phyloP scores from a whole-genome alignment of 2,797 vertebrate genomes.

The Oreonectes daqikongensis region DNA sequence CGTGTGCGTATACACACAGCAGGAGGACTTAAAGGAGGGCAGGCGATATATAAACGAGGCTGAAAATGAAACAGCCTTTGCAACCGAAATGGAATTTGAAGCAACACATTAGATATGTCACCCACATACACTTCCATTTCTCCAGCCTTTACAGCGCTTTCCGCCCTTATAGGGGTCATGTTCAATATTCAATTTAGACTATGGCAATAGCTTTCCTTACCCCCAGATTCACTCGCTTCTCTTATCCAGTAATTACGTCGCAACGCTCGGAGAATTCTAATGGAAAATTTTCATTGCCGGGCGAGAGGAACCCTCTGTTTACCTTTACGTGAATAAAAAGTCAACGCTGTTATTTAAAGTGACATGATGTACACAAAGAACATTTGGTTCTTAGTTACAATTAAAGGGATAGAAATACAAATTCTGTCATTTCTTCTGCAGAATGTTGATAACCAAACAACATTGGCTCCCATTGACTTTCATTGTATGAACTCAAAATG shows the following conservation, averaged over 20 bases:
- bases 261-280: background rate
- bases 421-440: too few species aligned
- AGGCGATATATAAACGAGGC: background rate
- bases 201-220: conserved; percentile 1
- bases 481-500: too few species aligned
- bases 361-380: background rate
- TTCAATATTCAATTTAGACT: conserved; percentile 41
- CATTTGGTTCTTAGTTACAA: background rate
- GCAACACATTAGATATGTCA: conserved; percentile 8
- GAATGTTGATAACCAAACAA: too few species aligned
- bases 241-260: conserved; percentile 28
- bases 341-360: too few species aligned
- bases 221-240: conserved; percentile 43
- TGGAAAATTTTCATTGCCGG: conserved; percentile 13
- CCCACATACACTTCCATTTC: conserved; percentile 8
- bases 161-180: background rate
- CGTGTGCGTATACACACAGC: background rate
- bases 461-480: too few species aligned
- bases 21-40: conserved; percentile 4
- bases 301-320: background rate
- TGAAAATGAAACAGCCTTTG: conserved; percentile 20
- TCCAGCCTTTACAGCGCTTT: background rate
- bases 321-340: background rate
- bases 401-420: too few species aligned
- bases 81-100: conserved; percentile 29